These are phyloP conservation scores for Brachionus paranguensis DNA, from an alignment of 1,140 invertebrate genomes.

Conservation along the genomic window DNA sequence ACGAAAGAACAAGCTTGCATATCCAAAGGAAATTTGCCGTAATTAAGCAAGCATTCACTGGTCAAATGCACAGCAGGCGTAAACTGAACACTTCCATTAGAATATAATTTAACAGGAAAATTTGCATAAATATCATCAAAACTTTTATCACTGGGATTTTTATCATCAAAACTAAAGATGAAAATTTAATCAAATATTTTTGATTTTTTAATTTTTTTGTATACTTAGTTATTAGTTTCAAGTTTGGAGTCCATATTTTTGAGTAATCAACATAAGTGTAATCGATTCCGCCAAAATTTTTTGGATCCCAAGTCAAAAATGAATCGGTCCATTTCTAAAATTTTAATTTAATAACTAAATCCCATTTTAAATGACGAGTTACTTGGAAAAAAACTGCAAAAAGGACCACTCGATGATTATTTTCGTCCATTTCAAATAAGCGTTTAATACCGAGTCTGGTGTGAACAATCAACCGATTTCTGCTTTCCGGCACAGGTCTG, in stretches of 20 bases:
- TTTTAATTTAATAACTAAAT: not conserved
- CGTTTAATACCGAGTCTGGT: not conserved
- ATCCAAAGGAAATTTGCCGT: conserved; percentile 30
- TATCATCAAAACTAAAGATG: not conserved
- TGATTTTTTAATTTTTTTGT: too few relatives aligned
- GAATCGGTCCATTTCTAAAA: conserved; percentile 36
- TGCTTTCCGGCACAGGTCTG: not conserved
- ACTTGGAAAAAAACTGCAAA: conserved; percentile 16
- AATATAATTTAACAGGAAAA: conserved; percentile 12
- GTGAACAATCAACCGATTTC: not conserved
- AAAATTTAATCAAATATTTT: not conserved
- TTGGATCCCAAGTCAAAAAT: conserved; percentile 14
- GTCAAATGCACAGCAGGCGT: conserved; percentile 15
- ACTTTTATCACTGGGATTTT: not conserved
- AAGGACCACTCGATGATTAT: not conserved
- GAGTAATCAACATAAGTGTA: conserved; percentile 33
- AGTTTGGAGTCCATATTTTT: conserved; percentile 35
- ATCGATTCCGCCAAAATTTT: conserved; percentile 4
- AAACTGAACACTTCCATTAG: conserved; percentile 29
- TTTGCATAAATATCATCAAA: not conserved
- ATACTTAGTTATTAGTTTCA: not conserved
- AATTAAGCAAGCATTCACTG: conserved; percentile 5
- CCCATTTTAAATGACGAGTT: not conserved
- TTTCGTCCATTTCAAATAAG: conserved; percentile 38
- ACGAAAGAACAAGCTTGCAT: conserved; percentile 1